Base-by-base conservation (phyloP, 1,140 invertebrate species). In the Zeugodacus cucurbitae region DNA sequence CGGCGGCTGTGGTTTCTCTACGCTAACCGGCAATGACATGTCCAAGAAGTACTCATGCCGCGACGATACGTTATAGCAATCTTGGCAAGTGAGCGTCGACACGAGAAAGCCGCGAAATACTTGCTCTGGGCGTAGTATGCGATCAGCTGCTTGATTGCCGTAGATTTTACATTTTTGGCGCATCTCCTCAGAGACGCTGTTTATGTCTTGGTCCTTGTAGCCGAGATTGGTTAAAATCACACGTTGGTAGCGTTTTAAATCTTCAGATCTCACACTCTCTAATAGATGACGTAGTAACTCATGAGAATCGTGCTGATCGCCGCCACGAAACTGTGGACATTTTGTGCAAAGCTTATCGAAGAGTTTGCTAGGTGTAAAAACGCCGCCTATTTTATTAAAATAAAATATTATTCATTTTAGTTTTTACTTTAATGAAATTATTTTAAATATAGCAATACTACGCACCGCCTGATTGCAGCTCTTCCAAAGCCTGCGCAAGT, bases 271-370 rank as follows among this genome's bases (percentile, higher is more conserved):
- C 89, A 99, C 96, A 88, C 96, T 96, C 93, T 99, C 98, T 41
- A 99, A 93, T 44, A 99, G 94, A 94, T 98, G 97, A 87, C 98
- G 94, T 11, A 99, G 94, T 85, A 99, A 93, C 93, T 99, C 99
- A 92, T 99, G 99, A 14, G 98, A 96, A 94, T 99, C 99, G 92
- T 99, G 98, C 93, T 99, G 98, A 90, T 98, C 97, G 41, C 96
- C 98, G n/a, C 98, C 97, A 88, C 96, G 96, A 93, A 99, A 99
- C 91, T 98, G 96, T 0, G 97, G 95, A 89, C 95, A 95, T 92
- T 97, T 97, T 91, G 95, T 95, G 88, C 95, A 96, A n/a, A 98
- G 94, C 89, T 96, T 95, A 58, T 95, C 95, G 74, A 98, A 96
- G 26, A 98, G 94, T 87, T 96, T 95, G 54, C 94, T 94, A 2